Evolutionary conservation across 1,140 invertebrate species (phyloP), one percentile per base, ranked within the genome.

Genomic region (Monomorium pharaonis): DNA sequence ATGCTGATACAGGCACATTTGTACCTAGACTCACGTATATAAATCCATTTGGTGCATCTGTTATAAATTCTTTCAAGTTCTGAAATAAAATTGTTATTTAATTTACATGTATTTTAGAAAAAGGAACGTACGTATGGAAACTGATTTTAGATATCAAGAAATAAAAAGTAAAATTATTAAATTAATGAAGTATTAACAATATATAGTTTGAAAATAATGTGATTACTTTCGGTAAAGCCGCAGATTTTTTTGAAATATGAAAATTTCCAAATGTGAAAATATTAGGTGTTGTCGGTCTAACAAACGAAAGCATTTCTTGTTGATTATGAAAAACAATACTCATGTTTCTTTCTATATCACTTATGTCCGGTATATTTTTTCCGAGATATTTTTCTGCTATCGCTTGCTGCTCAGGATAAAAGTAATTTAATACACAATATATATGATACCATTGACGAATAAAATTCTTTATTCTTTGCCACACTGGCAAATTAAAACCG

Each of bases 1-100:
- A 84, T 1, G 78, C 27, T 1, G 89, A 65, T 0, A 93, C 93
- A 58, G 92, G 92, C 0, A 95, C 74, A 47, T 95, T 94, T 0
- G 94, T 95, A 0, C 96, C 96, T 85, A 96, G 92, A 86, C 96
- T 96, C 56, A 97, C 96, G 86, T 95, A 96, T n/a, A 97, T 95
- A 42, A 95, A 96, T 2, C 96, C 96, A 81, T 96, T 85, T 0
- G 85, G 91, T 3, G 96, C 94, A 0, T 88, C 84, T 65, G 95
- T 94, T 47, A 96, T n/a, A 4, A 96, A 90, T 16, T 92, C 80
- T 91, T 95, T 86, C 1, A 96, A 84, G 54, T 96, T 92, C 95
- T 95, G 80, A 9, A 60, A 58, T 87, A 88, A 76, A 16, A 24
- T 24, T 58, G 44, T 62, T 21, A n/a, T 27, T 6, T 21, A 4